Evolutionary conservation across 2,113 vertebrate genomes (phyloP).

Genomic region (Nipponia nippon): DNA sequence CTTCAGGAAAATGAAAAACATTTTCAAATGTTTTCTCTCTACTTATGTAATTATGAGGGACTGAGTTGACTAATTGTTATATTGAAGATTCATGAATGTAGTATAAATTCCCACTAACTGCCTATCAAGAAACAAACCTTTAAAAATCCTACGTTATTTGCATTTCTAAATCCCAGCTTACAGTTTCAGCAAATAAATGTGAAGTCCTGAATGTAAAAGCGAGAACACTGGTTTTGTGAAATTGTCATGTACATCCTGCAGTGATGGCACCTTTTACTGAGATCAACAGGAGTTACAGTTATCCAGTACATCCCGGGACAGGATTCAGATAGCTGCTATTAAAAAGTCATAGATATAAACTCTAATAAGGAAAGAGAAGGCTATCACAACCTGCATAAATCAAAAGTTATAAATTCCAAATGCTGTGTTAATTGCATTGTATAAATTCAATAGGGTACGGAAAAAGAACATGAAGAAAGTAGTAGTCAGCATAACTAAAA

Average conservation of each 20-base stretch:
- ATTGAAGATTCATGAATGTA: neutral
- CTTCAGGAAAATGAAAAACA: neutral
- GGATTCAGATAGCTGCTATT: neutral
- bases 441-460: constrained; percentile 21
- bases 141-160: neutral
- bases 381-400: neutral
- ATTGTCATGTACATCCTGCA: neutral
- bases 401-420: constrained; percentile 1
- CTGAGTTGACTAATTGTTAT: neutral
- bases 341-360: neutral
- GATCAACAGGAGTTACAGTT: neutral
- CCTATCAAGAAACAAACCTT: neutral
- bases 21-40: neutral
- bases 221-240: neutral
- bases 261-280: neutral
- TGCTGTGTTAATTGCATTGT: neutral
- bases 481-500: neutral
- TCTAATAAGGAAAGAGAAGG: neutral
- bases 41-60: neutral
- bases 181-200: neutral
- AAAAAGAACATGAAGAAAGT: neutral
- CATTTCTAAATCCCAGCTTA: neutral
- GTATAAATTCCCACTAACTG: neutral
- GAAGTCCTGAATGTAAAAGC: neutral
- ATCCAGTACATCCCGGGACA: neutral